These are phyloP conservation scores for Conus betulinus DNA, from an alignment of 1,140 invertebrate species.

Conservation along the genomic window DNA sequence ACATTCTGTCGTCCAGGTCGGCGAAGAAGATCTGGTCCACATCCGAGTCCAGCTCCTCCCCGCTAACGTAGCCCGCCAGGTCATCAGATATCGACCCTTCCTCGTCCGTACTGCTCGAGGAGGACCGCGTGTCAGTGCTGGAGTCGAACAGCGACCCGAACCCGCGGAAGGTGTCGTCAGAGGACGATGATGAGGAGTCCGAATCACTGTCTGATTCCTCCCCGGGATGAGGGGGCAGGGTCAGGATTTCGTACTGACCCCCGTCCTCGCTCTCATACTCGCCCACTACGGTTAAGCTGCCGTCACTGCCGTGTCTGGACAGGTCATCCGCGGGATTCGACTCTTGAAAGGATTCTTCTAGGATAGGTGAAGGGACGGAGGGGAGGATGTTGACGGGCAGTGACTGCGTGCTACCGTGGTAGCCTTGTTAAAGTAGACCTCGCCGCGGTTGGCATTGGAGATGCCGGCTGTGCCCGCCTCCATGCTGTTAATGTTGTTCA, in stretches of 20 bases:
- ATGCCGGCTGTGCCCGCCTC: background rate
- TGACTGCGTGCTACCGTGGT: background rate
- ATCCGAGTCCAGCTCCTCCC: conserved; percentile 16
- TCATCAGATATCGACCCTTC: conserved; percentile 12
- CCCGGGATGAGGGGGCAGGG: conserved; percentile 20
- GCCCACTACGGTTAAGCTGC: conserved; percentile 20
- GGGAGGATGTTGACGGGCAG: background rate
- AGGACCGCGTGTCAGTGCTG: background rate
- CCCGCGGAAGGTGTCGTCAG: background rate
- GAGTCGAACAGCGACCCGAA: conserved; percentile 21
- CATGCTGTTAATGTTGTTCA: background rate
- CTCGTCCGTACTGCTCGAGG: conserved; percentile 17
- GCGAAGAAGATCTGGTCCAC: conserved; percentile 23
- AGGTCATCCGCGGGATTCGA: background rate
- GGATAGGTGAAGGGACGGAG: background rate
- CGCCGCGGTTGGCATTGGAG: background rate
- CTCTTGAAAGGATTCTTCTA: background rate
- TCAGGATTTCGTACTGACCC: conserved; percentile 46
- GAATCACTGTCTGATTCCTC: conserved; percentile 7
- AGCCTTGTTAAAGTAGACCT: background rate
- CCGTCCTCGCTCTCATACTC: conserved; percentile 48
- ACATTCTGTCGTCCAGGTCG: background rate
- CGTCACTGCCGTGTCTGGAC: conserved; percentile 5
- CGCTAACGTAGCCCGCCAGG: background rate
- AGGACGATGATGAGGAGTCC: conserved; percentile 12